Evolutionary conservation across 2,113 vertebrate species (phyloP).

Genomic region (Hippotragus niger): DNA sequence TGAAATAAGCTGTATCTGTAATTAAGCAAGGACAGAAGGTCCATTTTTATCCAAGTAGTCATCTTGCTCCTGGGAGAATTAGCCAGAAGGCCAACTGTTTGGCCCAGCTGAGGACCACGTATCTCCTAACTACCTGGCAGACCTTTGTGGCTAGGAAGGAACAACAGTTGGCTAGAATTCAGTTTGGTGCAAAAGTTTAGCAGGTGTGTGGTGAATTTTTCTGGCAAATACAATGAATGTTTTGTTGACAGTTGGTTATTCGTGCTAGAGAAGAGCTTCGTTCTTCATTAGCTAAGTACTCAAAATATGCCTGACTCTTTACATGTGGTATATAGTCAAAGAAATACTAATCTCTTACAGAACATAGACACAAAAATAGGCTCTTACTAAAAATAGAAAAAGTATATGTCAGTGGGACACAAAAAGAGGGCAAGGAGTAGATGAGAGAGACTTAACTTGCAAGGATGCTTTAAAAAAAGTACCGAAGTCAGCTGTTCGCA

Average conservation of each 20-base stretch:
- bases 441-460: neutral
- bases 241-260: neutral
- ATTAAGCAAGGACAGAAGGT: neutral
- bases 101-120: neutral
- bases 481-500: neutral
- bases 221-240: neutral
- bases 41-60: conserved; percentile 40
- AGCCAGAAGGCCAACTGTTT: conserved; percentile 43
- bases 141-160: neutral
- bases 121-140: neutral
- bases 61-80: conserved; percentile 41
- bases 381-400: conserved; percentile 45
- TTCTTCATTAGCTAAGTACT: neutral
- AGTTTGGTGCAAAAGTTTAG: neutral
- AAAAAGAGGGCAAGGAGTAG: neutral
- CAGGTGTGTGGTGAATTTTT: conserved; percentile 22
- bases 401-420: neutral
- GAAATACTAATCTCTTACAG: conserved; percentile 46
- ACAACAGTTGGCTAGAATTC: neutral
- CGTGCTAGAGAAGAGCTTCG: neutral
- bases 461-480: neutral
- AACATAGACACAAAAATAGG: conserved; percentile 55
- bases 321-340: neutral
- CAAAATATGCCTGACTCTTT: neutral
- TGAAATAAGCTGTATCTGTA: neutral